Evolutionary conservation across 2,113 vertebrate genomes (phyloP), one percentile per base, ranked within the genome.

Genomic region (Rhabdomys dilectus): DNA sequence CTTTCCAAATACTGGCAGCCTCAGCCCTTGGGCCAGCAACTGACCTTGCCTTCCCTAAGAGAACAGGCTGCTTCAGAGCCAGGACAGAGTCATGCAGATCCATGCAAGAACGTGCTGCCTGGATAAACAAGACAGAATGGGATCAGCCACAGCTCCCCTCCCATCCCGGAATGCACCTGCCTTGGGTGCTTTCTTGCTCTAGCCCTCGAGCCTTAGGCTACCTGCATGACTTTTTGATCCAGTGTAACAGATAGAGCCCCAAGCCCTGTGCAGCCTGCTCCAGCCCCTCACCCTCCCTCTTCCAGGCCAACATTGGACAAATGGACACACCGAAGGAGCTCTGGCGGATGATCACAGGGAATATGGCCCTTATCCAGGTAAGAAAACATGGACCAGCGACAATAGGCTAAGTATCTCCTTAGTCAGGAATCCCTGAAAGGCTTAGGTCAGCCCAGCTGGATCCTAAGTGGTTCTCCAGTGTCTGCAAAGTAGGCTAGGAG

Each of bases 311-410:
- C 86, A 99, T 99, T 88, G 99, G 99, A 94, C 99, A 99, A 89
- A 99, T 99, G 99, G 99, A 99, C 95, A 99, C 99, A n/a, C 97
- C 99, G 95, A 99, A 99, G 98, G 99, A 99, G 98, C 99, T 99
- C 98, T 99, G 99, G 99, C 98, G 98, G 98, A 99, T 99, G 99
- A 99, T 99, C 92, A 99, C 99, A 2, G 99, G 99, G 90, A 99
- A 99, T 98, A 99, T 99, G 98, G 99, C 99, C 70, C 99, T 99
- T 96, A 99, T 99, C 97, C 99, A 99, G 99, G 99, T 99, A 45
- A 98, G 96, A 22, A 48, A 72, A 77, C 48, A 16, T 42, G 39
- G 72, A 26, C 45, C 36, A 7, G 34, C 68, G 87, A 42, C 36
- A 4, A 24, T 60, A 58, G 39, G 51, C 53, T 62, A n/a, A 72